phyloP scores from a whole-genome alignment of 2,888 invertebrate species.

The Tenthredo livida region DNA sequence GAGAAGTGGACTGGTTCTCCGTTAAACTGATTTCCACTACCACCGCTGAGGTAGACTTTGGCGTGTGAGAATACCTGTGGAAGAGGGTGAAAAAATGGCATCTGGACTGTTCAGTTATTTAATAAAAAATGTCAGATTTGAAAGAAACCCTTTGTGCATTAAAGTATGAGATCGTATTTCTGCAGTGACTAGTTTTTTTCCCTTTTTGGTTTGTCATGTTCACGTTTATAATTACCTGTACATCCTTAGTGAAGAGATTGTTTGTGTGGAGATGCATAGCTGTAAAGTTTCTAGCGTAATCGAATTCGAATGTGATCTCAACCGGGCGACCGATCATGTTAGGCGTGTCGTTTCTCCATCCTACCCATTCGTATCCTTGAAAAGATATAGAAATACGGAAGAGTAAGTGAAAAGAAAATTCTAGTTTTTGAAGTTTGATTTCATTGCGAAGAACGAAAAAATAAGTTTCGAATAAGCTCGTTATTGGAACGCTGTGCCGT shows the following conservation, averaged over 20 bases:
- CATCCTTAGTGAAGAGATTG: conserved; percentile 88
- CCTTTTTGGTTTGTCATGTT: background rate
- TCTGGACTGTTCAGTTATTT: background rate
- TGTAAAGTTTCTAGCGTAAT: conserved; percentile 87
- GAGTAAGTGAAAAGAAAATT: background rate
- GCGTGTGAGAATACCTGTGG: conserved; percentile 88
- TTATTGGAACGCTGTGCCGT: background rate
- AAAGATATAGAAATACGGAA: conserved; percentile 58
- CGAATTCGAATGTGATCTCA: conserved; percentile 89
- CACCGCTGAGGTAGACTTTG: conserved; percentile 86
- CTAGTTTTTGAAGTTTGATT: background rate
- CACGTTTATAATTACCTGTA: conserved; percentile 80
- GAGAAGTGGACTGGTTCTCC: conserved; percentile 87
- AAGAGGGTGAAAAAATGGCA: conserved; percentile 51
- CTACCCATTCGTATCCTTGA: conserved; percentile 90
- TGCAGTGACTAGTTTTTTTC: background rate
- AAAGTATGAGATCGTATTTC: background rate
- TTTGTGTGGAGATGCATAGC: conserved; percentile 87
- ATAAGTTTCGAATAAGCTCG: background rate
- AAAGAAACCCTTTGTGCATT: background rate
- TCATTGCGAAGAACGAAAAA: background rate
- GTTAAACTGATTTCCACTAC: conserved; percentile 85
- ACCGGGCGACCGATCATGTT: conserved; percentile 83
- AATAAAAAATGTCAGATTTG: background rate
- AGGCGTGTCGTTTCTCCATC: conserved; percentile 87